These are phyloP conservation scores for Shargacucullia verbasci DNA, from an alignment of 2,888 invertebrate genomes.

Conservation along the genomic window DNA sequence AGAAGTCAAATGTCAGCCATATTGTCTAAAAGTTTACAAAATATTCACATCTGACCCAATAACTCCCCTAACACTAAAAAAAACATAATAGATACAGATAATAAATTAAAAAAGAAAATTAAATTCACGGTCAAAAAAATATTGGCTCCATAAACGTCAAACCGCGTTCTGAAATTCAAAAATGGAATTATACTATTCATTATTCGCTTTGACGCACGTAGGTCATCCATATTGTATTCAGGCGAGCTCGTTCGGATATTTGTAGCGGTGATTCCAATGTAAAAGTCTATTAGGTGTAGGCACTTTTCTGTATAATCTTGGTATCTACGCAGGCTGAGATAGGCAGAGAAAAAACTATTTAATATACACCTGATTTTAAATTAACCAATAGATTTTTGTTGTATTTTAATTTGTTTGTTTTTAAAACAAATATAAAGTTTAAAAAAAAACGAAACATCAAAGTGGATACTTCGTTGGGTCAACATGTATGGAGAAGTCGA, in stretches of 20 bases:
- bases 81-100: conserved; percentile 11
- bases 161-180: conserved; percentile 39
- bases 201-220: conserved; percentile 43
- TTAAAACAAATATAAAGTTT: no score
- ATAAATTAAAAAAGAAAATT: conserved; percentile 29
- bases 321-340: no score
- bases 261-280: conserved; percentile 1
- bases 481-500: no score
- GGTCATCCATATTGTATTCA: conserved; percentile 62
- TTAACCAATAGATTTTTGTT: no score
- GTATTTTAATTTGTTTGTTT: no score
- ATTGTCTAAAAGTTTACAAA: background rate
- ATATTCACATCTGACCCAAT: background rate
- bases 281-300: background rate
- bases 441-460: no score
- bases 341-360: no score
- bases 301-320: no score
- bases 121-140: conserved; percentile 43
- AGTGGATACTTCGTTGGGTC: no score
- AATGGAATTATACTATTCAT: conserved; percentile 27
- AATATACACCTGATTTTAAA: no score
- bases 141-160: conserved; percentile 16
- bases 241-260: conserved; percentile 34
- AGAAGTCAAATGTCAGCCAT: no score
- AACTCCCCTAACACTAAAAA: background rate